Evolutionary conservation across 2,113 vertebrate species (phyloP), one percentile per base, ranked within the genome.

Genomic region (Turdus rufiventris): DNA sequence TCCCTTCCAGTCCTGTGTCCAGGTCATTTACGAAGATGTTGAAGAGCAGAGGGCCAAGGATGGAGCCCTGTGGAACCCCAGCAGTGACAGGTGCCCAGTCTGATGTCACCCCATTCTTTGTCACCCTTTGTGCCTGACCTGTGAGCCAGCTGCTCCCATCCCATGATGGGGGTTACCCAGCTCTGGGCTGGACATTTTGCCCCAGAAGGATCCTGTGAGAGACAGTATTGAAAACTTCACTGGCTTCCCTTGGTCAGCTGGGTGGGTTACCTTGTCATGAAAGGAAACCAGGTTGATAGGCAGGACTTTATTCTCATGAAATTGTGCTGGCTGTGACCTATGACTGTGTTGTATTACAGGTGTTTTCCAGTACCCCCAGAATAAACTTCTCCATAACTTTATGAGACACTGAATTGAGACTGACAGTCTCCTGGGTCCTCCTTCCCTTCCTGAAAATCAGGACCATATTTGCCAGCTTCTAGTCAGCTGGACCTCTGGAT

Each of bases 241-340:
- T 51, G 47, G 38, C 26, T 72, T 26, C 13, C 47, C 20, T 36
- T 83, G 25, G 58, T 20, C 47, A 17, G 8, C 56, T 62, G 33
- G 3, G 20, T 61, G 45, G 20, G 57, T 31, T 14, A 26, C 21
- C 26, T 18, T 14, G 17, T 33, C 38, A 53, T 20, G 12, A 18
- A 43, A 83, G 14, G 33, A 63, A 45, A 33, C 7, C 40, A 56
- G 14, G 12, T 15, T 47, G 38, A 47, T 38, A 38, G 38, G 38
- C 38, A 38, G 38, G 38, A 38, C 38, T 38, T 38, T 38, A 9
- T 38, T 38, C 38, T 38, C 38, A 38, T 38, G 34, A 31, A 53
- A 38, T 3, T 5, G 2, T 17, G 25, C 47, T 45, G 31, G 47
- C 57, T 73, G 48, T 63, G n/a, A 63, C 23, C 1, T 0, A 8